These are phyloP conservation scores for Odocoileus virginianus DNA, from an alignment of 2,113 vertebrate species.

Conservation along the genomic window DNA sequence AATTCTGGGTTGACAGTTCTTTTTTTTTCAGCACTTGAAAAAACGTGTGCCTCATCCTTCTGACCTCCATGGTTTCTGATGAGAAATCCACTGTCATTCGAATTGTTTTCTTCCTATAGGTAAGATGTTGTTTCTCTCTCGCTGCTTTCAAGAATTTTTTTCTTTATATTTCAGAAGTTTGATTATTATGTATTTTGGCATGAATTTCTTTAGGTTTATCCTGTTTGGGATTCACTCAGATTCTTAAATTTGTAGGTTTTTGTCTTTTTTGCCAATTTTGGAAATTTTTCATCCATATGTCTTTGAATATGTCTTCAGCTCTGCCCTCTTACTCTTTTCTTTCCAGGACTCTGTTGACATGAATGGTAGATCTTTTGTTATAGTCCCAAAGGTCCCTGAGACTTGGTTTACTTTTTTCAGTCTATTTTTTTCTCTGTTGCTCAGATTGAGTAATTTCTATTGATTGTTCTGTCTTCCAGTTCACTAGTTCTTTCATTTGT, in stretches of 20 bases:
- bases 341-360: background rate
- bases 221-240: background rate
- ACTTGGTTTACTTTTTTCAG: background rate
- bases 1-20: conserved; percentile 71
- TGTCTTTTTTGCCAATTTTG: conserved; percentile 32
- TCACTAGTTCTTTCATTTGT: background rate
- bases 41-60: conserved; percentile 68
- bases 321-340: background rate
- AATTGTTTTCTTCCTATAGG: conserved; percentile 70
- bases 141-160: conserved; percentile 56
- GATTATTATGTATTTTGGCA: conserved; percentile 22
- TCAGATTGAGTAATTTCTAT: background rate
- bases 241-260: conserved; percentile 50
- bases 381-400: background rate
- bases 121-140: conserved; percentile 69
- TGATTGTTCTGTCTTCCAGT: background rate
- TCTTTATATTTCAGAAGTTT: conserved; percentile 56
- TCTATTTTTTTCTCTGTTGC: background rate
- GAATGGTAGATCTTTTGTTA: background rate
- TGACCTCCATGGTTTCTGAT: conserved; percentile 71
- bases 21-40: conserved; percentile 74
- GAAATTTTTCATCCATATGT: conserved; percentile 16
- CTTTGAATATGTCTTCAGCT: background rate
- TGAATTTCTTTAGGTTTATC: conserved; percentile 36
- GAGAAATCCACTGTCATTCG: conserved; percentile 69